Evolutionary conservation across 2,113 vertebrate genomes (phyloP).

Genomic region (Oceanites oceanicus): DNA sequence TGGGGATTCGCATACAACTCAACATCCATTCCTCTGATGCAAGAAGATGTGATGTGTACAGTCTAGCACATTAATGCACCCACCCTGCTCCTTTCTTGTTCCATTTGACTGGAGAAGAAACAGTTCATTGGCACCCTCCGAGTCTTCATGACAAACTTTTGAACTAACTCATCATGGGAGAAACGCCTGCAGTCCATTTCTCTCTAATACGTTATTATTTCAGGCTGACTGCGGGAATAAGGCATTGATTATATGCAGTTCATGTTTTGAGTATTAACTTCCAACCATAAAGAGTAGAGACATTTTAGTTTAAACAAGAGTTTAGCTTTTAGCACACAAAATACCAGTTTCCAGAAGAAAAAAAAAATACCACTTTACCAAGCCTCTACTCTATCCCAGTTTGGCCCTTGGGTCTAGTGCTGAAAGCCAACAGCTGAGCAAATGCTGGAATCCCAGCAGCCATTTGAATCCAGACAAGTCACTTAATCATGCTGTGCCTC

Average conservation of each 20-base stretch:
- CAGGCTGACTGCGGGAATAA: background rate
- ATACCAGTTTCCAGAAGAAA: background rate
- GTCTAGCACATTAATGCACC: background rate
- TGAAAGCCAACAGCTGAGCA: background rate
- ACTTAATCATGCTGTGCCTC: constrained; percentile 10
- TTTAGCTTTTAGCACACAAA: background rate
- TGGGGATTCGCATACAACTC: background rate
- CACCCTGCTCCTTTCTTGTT: background rate
- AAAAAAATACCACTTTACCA: background rate
- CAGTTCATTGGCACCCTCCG: background rate
- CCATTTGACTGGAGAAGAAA: background rate
- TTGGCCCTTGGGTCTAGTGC: background rate
- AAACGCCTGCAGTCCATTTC: background rate
- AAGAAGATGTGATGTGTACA: background rate
- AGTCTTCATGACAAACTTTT: background rate
- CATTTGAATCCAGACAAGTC: background rate
- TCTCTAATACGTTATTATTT: background rate
- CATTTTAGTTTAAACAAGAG: background rate
- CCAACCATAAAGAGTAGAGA: background rate
- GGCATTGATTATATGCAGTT: background rate
- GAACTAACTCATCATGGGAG: background rate
- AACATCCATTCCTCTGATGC: background rate
- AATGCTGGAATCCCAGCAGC: background rate
- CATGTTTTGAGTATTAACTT: background rate
- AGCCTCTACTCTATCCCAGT: background rate